Evolutionary conservation across 1,140 invertebrate genomes (phyloP), one percentile per base, ranked within the genome.

Genomic region (Melitaea cinxia): DNA sequence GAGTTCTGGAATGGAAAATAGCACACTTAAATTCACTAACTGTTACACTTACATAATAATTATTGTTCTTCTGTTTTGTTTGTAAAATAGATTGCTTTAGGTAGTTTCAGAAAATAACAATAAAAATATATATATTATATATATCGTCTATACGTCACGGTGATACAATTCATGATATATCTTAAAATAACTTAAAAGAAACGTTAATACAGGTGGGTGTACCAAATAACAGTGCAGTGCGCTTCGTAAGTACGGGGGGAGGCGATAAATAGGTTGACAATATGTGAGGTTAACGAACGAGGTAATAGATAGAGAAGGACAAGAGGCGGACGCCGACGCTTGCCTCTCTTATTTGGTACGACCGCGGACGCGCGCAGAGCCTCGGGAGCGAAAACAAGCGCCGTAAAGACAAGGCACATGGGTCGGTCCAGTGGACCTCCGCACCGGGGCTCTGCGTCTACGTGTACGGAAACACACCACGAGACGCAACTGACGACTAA

Each of bases 1-100:
- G 88, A 88, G 85, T 91, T 88, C 81, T 91, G 86, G 88, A 91
- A 89, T 89, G 88, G 84, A 91, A 91, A 91, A 91, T 91, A 91
- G 88, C 88, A 89, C 88, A 88, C 85, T 89, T 88, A 88, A 86
- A 89, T 91, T 89, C 85, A 89, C 88, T 89, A 91, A 91, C 84
- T 87, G 85, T 91, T 89, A 89, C 86, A 84, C 86, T 91, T 91
- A 91, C 80, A 91, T 88, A 85, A 88, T 91, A 91, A 91, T 91
- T 91, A 91, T 91, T 91, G 88, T 91, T 91, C 88, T 88, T 82
- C 84, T 88, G 86, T 78, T 85, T 90, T 88, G 80, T 89, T 87
- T 89, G 83, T 89, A 89, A 87, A 87, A 91, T 87, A 91, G 85
- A 91, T 89, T 91, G 88, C 85, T 90, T 89, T 81, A 90, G 73